Conservation (phyloP, 2,797 vertebrate species). For the Cossypha dichroa region DNA sequence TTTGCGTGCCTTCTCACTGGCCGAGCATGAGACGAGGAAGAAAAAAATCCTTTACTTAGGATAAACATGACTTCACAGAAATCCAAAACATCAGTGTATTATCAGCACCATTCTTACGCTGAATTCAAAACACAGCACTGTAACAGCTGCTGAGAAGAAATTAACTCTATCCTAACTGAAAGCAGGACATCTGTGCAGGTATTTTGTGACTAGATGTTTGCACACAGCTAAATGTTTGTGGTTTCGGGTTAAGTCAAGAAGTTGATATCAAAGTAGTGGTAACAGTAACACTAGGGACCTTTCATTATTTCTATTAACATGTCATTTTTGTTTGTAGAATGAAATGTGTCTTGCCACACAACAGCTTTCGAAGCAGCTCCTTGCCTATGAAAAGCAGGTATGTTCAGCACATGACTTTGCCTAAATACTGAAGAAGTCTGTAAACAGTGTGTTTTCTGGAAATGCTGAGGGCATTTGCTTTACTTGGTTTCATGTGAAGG, state of each 20-base stretch:
- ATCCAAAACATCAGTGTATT: neutral
- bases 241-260: neutral
- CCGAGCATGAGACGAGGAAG: accelerated
- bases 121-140: neutral
- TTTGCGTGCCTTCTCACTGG: neutral
- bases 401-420: neutral
- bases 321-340: slow-evolving; percentile 80
- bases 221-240: neutral
- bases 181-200: neutral
- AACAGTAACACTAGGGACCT: neutral
- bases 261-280: neutral
- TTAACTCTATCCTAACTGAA: neutral
- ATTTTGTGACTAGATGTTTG: neutral
- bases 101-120: neutral
- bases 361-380: slow-evolving; percentile 92
- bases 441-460: neutral
- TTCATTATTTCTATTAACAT: neutral
- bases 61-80: neutral
- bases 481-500: neutral
- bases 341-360: slow-evolving; percentile 98
- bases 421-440: neutral
- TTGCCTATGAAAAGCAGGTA: slow-evolving; percentile 97
- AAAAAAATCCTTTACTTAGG: neutral
- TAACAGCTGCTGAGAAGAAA: neutral
- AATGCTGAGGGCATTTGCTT: neutral